Evolutionary conservation across 2,797 vertebrate genomes (phyloP).

Genomic region (Danio choprae): DNA sequence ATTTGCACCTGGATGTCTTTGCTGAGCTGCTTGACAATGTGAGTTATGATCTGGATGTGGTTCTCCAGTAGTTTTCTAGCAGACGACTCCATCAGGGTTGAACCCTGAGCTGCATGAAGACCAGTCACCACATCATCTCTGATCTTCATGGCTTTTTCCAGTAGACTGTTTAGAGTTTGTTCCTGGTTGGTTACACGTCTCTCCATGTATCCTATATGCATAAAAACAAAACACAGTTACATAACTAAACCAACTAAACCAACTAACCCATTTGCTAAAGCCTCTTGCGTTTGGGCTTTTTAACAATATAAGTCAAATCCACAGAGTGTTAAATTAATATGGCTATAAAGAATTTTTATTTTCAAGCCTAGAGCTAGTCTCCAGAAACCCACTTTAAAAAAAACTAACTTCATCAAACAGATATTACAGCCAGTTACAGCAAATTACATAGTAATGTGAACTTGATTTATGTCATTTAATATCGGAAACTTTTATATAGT

Average conservation of each 20-base stretch:
- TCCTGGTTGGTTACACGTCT: constrained; percentile 73
- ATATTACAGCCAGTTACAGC: not conserved
- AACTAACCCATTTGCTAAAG: not conserved
- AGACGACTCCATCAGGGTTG: constrained; percentile 69
- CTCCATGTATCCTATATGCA: constrained; percentile 63
- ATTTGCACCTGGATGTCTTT: constrained; percentile 79
- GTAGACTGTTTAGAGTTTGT: constrained; percentile 73
- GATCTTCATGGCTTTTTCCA: constrained; percentile 83
- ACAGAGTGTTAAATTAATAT: not conserved
- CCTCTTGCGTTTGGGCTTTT: not conserved
- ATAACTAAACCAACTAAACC: no score
- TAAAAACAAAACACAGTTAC: not conserved
- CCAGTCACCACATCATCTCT: constrained; percentile 78
- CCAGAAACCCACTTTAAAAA: not conserved
- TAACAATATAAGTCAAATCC: not conserved
- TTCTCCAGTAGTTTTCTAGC: constrained; percentile 81
- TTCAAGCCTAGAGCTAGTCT: not conserved
- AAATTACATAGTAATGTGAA: not conserved
- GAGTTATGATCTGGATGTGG: constrained; percentile 82
- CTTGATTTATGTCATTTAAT: not conserved
- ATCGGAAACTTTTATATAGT: not conserved
- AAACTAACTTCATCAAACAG: not conserved
- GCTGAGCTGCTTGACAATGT: constrained; percentile 83
- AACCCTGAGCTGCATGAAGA: constrained; percentile 72
- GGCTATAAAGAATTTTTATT: not conserved